Percentiles rank a stretch among this genome's conserved stretches.
These are phyloP conservation scores for Choreutis nemorana DNA, from an alignment of 2,888 invertebrate genomes.

Conservation along the genomic window DNA sequence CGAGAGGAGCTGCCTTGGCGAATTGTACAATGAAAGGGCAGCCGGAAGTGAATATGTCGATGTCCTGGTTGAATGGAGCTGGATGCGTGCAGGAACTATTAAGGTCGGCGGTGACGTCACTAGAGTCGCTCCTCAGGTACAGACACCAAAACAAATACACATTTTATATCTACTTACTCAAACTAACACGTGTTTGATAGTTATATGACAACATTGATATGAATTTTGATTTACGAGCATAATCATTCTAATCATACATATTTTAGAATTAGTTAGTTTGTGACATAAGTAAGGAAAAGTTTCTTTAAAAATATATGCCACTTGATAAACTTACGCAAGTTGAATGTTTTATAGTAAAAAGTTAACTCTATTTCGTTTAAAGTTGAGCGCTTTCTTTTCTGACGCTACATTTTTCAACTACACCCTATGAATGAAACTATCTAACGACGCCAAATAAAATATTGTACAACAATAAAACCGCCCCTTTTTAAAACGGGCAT, in stretches of 20 bases:
- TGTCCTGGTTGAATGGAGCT: constrained; percentile 50
- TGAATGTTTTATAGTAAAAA: no score
- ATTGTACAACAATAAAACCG: constrained; percentile 61
- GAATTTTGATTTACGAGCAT: no score
- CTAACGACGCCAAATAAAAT: constrained; percentile 35
- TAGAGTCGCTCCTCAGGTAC: constrained; percentile 24
- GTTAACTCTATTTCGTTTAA: no score
- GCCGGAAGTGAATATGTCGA: constrained; percentile 51
- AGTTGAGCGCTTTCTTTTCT: no score
- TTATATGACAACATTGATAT: no score
- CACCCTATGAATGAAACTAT: constrained; percentile 22
- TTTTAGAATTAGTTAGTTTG: no score
- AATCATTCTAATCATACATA: no score
- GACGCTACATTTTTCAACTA: constrained; percentile 29
- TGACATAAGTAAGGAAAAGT: no score
- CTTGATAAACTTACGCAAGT: no score
- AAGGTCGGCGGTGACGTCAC: constrained; percentile 31
- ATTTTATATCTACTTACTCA: no score
- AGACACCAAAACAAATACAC: constrained; percentile 22
- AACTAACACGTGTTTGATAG: no score
- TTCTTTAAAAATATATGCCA: no score
- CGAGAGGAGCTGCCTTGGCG: constrained; percentile 49
- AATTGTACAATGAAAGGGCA: constrained; percentile 54
- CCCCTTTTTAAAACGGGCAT: constrained; percentile 47
- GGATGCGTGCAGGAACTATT: constrained; percentile 51